These are phyloP conservation scores for Papilio gigon DNA, from an alignment of 2,888 invertebrate genomes.

Conservation along the genomic window DNA sequence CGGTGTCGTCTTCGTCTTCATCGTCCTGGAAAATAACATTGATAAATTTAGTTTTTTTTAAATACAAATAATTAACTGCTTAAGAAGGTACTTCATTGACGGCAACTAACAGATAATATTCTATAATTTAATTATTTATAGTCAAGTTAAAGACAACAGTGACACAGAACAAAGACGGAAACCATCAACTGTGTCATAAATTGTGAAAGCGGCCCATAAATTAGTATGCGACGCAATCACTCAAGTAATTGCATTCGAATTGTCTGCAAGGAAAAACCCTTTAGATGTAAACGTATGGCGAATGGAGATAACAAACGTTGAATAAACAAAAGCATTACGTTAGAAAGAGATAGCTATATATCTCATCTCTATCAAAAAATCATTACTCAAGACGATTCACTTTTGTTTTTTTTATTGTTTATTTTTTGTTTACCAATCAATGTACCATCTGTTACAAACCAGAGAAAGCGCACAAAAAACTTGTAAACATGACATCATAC, in stretches of 20 bases:
- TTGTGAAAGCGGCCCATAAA: slow-evolving; percentile 33
- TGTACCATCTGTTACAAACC: background rate
- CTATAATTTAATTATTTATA: too few species aligned
- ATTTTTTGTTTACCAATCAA: too few species aligned
- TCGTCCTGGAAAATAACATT: slow-evolving; percentile 64
- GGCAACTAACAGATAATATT: too few species aligned
- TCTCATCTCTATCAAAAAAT: background rate
- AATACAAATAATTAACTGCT: too few species aligned
- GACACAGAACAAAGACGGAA: too few species aligned
- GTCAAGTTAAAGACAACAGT: too few species aligned
- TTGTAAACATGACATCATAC: slow-evolving; percentile 18
- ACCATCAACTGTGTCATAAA: slow-evolving; percentile 20
- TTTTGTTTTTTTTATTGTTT: too few species aligned
- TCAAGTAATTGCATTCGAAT: slow-evolving; percentile 22
- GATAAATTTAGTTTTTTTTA: background rate
- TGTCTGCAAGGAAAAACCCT: slow-evolving; percentile 27
- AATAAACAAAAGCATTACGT: background rate
- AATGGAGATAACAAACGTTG: background rate
- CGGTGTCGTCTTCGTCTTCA: slow-evolving; percentile 78
- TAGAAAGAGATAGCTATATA: background rate
- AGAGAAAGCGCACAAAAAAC: slow-evolving; percentile 6
- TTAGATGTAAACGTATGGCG: background rate
- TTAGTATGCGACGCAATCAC: slow-evolving; percentile 29
- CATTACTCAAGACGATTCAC: background rate
- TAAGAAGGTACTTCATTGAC: too few species aligned